A percentile compares a stretch with the other conserved stretches of the same genome.
These are phyloP conservation scores for Coccyzus lansbergi DNA, from an alignment of 2,797 vertebrate species.

Conservation along the genomic window DNA sequence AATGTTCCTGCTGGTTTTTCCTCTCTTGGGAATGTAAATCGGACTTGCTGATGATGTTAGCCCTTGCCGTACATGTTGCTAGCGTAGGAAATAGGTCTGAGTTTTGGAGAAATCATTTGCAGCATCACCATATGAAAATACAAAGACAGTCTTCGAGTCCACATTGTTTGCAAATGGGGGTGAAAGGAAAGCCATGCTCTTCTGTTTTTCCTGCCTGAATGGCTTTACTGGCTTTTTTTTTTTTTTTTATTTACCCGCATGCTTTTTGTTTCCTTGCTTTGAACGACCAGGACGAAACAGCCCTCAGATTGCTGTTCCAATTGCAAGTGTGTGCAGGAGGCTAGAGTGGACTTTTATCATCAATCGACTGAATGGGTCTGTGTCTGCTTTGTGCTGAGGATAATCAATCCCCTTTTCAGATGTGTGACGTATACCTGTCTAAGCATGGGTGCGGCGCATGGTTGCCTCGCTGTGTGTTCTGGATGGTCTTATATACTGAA, in stretches of 20 bases:
- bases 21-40: rapidly evolving
- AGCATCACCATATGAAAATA: background rate
- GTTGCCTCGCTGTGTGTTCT: background rate
- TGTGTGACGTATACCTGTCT: too few species aligned
- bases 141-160: background rate
- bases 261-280: background rate
- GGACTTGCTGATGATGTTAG: background rate
- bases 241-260: background rate
- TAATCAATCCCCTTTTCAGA: background rate
- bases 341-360: background rate
- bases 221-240: background rate
- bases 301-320: background rate
- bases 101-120: background rate
- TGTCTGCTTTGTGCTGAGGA: background rate
- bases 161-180: background rate
- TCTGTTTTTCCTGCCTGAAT: background rate
- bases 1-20: background rate
- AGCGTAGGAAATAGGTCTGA: background rate
- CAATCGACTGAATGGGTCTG: background rate
- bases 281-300: background rate
- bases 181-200: background rate
- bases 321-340: background rate
- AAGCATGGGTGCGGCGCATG: rapidly evolving
- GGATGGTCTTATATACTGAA: background rate
- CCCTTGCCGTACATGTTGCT: background rate